Conservation (phyloP, 2,888 invertebrate species). For the Antheraea assamensis region DNA sequence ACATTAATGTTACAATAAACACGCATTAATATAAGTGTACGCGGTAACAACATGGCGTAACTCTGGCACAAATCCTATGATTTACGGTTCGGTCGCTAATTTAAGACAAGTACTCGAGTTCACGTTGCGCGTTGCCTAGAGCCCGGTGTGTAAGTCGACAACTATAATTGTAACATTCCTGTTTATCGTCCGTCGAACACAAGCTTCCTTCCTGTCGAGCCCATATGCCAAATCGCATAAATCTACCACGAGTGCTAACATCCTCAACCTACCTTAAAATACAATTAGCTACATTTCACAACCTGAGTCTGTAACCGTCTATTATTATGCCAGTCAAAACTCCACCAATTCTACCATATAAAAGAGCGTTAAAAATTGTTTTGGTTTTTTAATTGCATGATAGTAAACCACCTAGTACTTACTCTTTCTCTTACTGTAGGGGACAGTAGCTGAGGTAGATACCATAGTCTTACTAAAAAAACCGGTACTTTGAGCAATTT, state of each 20-base stretch:
- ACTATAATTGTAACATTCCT: conserved; percentile 31
- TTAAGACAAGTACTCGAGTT: conserved; percentile 64
- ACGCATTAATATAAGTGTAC: conserved; percentile 56
- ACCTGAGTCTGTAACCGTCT: too few relatives aligned
- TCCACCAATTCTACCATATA: too few relatives aligned
- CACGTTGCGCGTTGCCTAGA: conserved; percentile 32
- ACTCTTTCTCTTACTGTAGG: too few relatives aligned
- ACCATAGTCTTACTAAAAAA: too few relatives aligned
- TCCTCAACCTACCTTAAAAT: not conserved
- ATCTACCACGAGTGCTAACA: not conserved
- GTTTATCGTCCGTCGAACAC: not conserved
- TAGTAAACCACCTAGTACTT: too few relatives aligned
- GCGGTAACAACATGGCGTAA: conserved; percentile 58
- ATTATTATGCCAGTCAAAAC: too few relatives aligned
- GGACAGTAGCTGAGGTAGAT: too few relatives aligned
- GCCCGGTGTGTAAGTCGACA: conserved; percentile 26
- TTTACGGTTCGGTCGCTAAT: conserved; percentile 64
- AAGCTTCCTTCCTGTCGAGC: conserved; percentile 18
- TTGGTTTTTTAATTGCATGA: too few relatives aligned
- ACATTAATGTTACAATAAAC: conserved; percentile 43
- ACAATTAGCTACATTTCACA: too few relatives aligned
- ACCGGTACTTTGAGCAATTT: too few relatives aligned
- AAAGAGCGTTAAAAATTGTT: too few relatives aligned
- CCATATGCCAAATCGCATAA: not conserved
- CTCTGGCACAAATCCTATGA: conserved; percentile 64